Percentiles rank a stretch among this genome's conserved stretches.
Conservation (phyloP, 2,888 invertebrate genomes). For the Lasioglossum calceatum region DNA sequence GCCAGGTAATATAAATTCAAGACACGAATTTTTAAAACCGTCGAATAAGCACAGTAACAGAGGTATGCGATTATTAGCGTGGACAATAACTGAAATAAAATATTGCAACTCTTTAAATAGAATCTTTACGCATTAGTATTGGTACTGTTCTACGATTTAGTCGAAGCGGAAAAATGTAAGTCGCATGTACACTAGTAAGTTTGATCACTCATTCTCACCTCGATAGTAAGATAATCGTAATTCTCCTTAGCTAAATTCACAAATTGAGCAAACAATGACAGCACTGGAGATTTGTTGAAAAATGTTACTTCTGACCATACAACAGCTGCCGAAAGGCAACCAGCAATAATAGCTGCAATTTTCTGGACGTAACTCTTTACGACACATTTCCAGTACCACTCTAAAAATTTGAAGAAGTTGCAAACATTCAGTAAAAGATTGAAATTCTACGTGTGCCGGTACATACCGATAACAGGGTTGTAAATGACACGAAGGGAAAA, state of each 20-base stretch:
- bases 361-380: constrained; percentile 92
- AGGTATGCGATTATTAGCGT: constrained; percentile 96
- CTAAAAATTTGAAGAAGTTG: constrained; percentile 85
- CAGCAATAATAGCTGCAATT: constrained; percentile 89
- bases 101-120: background rate
- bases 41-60: constrained; percentile 99
- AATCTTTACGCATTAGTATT: background rate
- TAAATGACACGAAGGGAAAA: constrained; percentile 87
- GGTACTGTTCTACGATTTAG: background rate
- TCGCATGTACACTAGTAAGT: background rate
- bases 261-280: constrained; percentile 98
- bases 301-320: constrained; percentile 99
- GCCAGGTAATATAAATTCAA: constrained; percentile 99
- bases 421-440: constrained; percentile 31
- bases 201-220: constrained; percentile 87
- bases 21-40: constrained; percentile 97
- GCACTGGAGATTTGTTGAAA: constrained; percentile 95
- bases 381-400: constrained; percentile 99
- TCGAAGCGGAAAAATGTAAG: background rate
- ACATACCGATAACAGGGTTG: constrained; percentile 88
- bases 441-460: background rate
- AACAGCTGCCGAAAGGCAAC: constrained; percentile 93
- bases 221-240: constrained; percentile 97
- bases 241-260: constrained; percentile 92
- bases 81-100: constrained; percentile 91